These are phyloP conservation scores for Stomatorhinus walkeri DNA, from an alignment of 2,797 vertebrate genomes.

Conservation along the genomic window DNA sequence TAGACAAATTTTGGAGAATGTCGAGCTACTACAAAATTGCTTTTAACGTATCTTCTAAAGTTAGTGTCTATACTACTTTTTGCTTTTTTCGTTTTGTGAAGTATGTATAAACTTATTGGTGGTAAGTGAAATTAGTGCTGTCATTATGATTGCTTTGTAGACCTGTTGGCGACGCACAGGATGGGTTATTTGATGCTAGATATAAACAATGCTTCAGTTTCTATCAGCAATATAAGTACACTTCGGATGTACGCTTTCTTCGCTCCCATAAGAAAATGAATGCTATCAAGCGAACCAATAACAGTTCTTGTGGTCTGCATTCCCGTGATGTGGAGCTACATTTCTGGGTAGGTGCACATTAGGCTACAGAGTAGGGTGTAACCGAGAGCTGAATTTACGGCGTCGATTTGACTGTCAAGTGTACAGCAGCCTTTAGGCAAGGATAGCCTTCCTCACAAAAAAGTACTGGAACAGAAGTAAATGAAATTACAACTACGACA, in stretches of 20 bases:
- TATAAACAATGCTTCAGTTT: neutral
- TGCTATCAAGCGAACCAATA: neutral
- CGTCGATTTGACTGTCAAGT: neutral
- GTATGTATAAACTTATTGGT: neutral
- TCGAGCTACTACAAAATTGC: neutral
- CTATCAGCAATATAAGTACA: neutral
- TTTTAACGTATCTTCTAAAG: neutral
- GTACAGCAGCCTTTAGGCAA: neutral
- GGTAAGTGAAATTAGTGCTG: neutral
- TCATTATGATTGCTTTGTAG: neutral
- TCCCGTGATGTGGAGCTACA: neutral
- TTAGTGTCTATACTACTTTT: neutral
- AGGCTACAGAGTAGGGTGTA: neutral
- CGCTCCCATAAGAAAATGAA: neutral
- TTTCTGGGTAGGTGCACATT: neutral
- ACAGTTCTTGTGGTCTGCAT: neutral
- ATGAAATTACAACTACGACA: neutral
- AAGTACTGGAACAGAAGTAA: neutral
- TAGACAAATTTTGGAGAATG: neutral
- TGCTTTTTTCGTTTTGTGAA: neutral
- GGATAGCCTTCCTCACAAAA: neutral
- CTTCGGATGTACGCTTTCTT: neutral
- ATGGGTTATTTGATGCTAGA: neutral
- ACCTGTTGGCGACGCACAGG: neutral
- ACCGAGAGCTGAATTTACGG: neutral